Evolutionary conservation across 2,113 vertebrate species (phyloP), one percentile per base, ranked within the genome.

Genomic region (Pseudois nayaur): DNA sequence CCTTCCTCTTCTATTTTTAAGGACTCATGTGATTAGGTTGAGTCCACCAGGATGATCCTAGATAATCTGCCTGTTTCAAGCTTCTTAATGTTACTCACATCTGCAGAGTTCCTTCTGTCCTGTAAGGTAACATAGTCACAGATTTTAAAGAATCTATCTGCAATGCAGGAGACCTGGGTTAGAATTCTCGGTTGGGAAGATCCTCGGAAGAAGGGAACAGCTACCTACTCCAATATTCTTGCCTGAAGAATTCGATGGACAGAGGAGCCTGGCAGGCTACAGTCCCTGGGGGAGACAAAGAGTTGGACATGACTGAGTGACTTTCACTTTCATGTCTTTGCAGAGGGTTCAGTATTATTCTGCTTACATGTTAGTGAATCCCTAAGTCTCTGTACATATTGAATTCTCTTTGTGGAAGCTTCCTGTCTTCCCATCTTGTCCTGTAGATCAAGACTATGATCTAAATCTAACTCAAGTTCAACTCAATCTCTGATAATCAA

Each of bases 1-100:
- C n/a, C 23, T n/a, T 62, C 45, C n/a, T 95, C 31, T 94, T 93
- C 45, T 84, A 14, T 82, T 88, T 95, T 78, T 89, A 94, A 88
- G 74, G 16, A 48, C 29, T 87, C 14, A 2, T 40, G 7, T 23
- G 48, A 23, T 91, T 64, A 67, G 31, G n/a, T 27, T 89, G 78
- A 8, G 33, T 1, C 36, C 11, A 50, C 60, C 33, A 33, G 17
- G 8, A 48, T 81, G 21, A 79, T 76, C 6, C 19, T 50, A 67
- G 45, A 59, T 71, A 62, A 79, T 71, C 29, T 15, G 11, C 14
- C 31, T 15, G 7, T 40, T 33, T 71, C 43, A 31, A 60, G n/a
- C 19, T 67, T 8, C 55, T 52, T 50, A 79, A 43, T 40, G 52
- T 40, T 93, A 91, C 52, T 76, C 50, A 55, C 2, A 54, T n/a